Base-by-base conservation (phyloP, 2,888 invertebrate genomes). In the Apamea anceps region DNA sequence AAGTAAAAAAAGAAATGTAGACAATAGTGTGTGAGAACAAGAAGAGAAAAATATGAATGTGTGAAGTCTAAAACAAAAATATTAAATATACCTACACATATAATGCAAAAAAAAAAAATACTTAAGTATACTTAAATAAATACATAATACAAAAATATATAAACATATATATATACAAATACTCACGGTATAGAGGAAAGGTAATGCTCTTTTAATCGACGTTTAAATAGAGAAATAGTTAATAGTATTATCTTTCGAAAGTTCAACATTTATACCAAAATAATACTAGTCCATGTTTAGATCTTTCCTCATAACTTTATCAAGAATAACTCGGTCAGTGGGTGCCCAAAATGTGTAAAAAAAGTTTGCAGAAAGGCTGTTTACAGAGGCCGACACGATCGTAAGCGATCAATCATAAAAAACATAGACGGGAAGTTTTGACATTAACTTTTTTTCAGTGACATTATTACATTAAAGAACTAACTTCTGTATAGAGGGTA, bases 341-440 rank as follows among this genome's bases (percentile, higher is more conserved):
- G 68, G 10, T 72, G 45, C 60, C 21, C 15, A 42, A 86, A 84
- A 72, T n/a, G 62, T 74, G 42, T 67, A 78, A 79, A 78, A 32
- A 81, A 84, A 79, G 62, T 67, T 62, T 13, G 18, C 15, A 28
- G 28, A 60, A 71, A 73, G 54, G 37, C 42, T 72, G 25, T 79
- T 72, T 66, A 48, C 8, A 32, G 13, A 13, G 45, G 15, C 18
- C 67, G 32, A 62, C 18, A 48, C 75, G 65, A 78, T 32, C 45
- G 37, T 62, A 18, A 15, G 51, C 67, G 28, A 84, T 84, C 84
- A 67, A 79, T 87, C 84, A 84, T 84, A 67, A 78, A 48, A 67
- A 28, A 72, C 62, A 28, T 51, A 18, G 21, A 37, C 45, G 37
- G 15, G 45, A 72, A 75, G 51, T 87, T 84, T 42, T 66, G 62